phyloP scores from a whole-genome alignment of 1,140 invertebrate species.

The Theocolax elegans region DNA sequence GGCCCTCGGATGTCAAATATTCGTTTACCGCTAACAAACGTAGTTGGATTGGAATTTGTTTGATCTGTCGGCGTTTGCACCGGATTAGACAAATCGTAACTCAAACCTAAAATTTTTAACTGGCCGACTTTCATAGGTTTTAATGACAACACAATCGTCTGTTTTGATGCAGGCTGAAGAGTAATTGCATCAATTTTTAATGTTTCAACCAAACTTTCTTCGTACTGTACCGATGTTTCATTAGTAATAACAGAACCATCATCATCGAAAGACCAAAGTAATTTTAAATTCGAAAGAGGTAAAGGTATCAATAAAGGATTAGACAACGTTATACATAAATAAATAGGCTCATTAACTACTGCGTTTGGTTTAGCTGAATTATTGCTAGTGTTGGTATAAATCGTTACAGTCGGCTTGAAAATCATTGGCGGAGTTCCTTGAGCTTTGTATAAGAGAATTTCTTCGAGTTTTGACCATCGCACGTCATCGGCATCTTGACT shows the following conservation, averaged over 20 bases:
- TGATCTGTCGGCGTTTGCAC: constrained; percentile 53
- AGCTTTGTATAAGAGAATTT: constrained; percentile 79
- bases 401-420: constrained; percentile 80
- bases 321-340: constrained; percentile 78
- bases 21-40: constrained; percentile 72
- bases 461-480: constrained; percentile 81
- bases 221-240: constrained; percentile 50
- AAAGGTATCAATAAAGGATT: constrained; percentile 86
- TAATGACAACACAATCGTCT: constrained; percentile 56
- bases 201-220: constrained; percentile 62
- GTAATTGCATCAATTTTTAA: constrained; percentile 59
- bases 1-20: constrained; percentile 70
- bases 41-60: constrained; percentile 51
- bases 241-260: constrained; percentile 63
- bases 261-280: constrained; percentile 81
- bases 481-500: constrained; percentile 59
- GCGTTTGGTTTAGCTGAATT: constrained; percentile 76
- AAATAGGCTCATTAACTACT: constrained; percentile 84
- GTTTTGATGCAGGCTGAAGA: constrained; percentile 61
- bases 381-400: constrained; percentile 75
- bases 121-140: constrained; percentile 56
- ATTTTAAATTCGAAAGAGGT: constrained; percentile 76
- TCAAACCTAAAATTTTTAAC: constrained; percentile 58
- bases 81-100: constrained; percentile 59
- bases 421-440: constrained; percentile 78